Base-by-base conservation (phyloP, 2,113 vertebrate genomes). In the Pogona vitticeps region DNA sequence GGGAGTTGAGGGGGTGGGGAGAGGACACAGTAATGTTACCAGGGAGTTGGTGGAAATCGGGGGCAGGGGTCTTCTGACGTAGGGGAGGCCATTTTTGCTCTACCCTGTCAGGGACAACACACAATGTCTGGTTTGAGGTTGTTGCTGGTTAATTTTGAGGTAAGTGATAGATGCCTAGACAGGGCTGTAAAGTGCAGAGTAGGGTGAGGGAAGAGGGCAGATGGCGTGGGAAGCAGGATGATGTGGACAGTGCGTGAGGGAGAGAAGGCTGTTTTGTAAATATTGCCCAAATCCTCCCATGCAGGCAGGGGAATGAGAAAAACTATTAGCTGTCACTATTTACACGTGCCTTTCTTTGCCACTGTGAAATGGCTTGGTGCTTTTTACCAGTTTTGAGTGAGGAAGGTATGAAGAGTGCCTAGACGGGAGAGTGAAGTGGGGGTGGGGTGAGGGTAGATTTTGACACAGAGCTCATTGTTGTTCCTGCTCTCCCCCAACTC, bases 331-430 rank as follows among this genome's bases (percentile, higher is more conserved):
- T 84, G 85, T 86, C 59, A 17, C 91, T 83, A 88, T 92, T 63
- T 84, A 92, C 93, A 94, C 1, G 95, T 95, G 95, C 95, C 95
- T 95, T 95, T 95, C 93, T 95, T 94, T 94, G 92, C 92, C 93
- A 95, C 95, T 95, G 95, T 95, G 95, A 95, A 95, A 92, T 91
- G 91, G 90, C 91, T 93, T 9, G 79, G 93, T 93, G 1, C 63
- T 84, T 87, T 52, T 88, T 0, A 40, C 77, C 59, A 56, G 10
- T 61, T 65, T 42, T 15, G n/a, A 15, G 52, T n/a, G 38, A 46
- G 71, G 68, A 46, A 75, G 79, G 78, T 14, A 38, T 36, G 28
- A 36, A 17, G 31, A 31, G 17, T 46, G 15, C 84, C n/a, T 76
- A 42, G 59, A 67, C 80, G 89, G 85, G 73, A 86, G 78, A 77